Base-by-base conservation (phyloP, 2,888 invertebrate genomes). In the Cryptocheilus praepositus region DNA sequence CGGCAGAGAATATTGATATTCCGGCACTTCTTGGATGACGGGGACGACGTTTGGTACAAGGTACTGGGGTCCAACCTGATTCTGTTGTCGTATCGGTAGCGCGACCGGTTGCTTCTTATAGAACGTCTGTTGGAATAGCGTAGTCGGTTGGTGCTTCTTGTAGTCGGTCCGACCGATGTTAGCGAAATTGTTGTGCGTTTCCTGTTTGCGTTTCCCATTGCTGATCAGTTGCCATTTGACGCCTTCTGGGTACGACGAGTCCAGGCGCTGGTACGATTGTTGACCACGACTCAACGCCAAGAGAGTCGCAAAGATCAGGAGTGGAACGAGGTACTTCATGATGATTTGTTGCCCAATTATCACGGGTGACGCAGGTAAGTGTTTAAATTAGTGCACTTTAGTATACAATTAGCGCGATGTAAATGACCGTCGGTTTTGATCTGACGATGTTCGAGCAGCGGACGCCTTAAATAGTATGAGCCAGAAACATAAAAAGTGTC, bases 141-240 rank as follows among this genome's bases (percentile, higher is more conserved):
- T 7, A 36, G 36, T 7, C 36, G 36, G 25, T 5, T 25, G 25
- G 25, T 25, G 5, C 3, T 36, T 36, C 13, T 36, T 11, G 13
- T 36, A 36, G 7, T 36, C 36, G 13, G 11, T 11, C 36, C 11
- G 36, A 36, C 13, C 11, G 8, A 11, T 11, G 13, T 36, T 36
- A 11, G 7, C 36, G 36, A 11, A 36, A 11, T 36, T 1, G 1
- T 11, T 11, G 11, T 5, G 36, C 3, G 7, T 36, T 11, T 36
- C 7, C 13, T 36, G 36, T 11, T 36, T 36, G 36, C 36, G 49
- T 7, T 49, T 13, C 18, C 8, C 16, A 4, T 45, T 45, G 4
- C 44, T 13, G 19, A 19, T 46, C 15, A 74, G 22, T 28, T 63
- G 45, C 77, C 79, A 78, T 59, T 75, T 78, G 64, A 61, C 25